Conservation (phyloP, 2,113 vertebrate genomes). For the Penelope pileata region DNA sequence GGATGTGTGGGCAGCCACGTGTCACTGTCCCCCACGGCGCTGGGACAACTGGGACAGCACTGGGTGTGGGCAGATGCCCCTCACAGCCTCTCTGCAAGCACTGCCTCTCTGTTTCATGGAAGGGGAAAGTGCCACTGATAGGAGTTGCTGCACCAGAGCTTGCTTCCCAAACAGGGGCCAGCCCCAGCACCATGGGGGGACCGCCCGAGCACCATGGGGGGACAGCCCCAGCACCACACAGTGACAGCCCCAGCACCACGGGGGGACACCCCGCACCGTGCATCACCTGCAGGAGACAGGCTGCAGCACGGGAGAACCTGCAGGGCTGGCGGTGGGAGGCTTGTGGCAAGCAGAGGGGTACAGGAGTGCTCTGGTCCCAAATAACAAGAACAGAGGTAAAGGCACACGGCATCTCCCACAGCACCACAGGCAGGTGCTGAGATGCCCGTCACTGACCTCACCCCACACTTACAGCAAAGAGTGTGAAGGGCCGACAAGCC, state of each 20-base stretch:
- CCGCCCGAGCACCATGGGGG: too few species aligned
- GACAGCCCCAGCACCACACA: too few species aligned
- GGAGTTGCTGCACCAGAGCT: too few species aligned
- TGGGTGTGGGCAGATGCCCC: too few species aligned
- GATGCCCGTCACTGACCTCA: neutral
- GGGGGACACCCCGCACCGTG: too few species aligned
- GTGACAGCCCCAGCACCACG: too few species aligned
- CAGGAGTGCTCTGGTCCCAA: neutral
- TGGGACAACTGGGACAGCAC: too few species aligned
- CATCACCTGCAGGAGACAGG: neutral
- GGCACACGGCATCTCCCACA: neutral
- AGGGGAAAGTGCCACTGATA: neutral
- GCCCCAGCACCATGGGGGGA: neutral
- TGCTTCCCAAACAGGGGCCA: too few species aligned
- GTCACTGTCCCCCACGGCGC: neutral
- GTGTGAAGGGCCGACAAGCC: too few species aligned
- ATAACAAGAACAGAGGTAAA: accelerated
- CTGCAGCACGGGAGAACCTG: neutral
- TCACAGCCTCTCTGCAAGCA: neutral
- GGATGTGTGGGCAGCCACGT: too few species aligned
- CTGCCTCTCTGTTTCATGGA: neutral
- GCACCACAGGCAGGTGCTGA: accelerated
- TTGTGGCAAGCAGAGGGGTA: neutral
- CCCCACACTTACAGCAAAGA: accelerated
- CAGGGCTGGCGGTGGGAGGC: neutral